phyloP scores from a whole-genome alignment of 2,797 vertebrate genomes.

The Rhinogobio ventralis region DNA sequence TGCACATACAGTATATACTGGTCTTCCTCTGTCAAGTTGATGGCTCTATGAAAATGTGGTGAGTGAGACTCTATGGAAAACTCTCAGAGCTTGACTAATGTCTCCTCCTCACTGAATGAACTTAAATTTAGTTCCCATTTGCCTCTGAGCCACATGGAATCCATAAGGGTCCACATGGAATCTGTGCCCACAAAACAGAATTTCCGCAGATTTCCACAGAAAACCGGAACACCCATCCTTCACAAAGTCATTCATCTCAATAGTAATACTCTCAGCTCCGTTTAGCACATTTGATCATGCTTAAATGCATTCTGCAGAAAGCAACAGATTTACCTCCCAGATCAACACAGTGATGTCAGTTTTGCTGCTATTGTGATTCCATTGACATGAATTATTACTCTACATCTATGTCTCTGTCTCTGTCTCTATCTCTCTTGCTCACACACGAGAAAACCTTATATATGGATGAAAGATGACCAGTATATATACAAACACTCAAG shows the following conservation, averaged over 20 bases:
- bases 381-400: not conserved
- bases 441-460: not conserved
- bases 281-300: conserved; percentile 13
- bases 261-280: not conserved
- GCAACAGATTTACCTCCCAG: not conserved
- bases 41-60: conserved; percentile 21
- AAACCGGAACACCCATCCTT: not conserved
- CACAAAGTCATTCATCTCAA: conserved; percentile 11
- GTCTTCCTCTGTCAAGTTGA: conserved; percentile 16
- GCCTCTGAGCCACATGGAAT: conserved; percentile 15
- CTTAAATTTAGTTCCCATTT: conserved; percentile 25
- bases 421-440: not conserved
- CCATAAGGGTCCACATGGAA: conserved; percentile 1
- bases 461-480: conserved; percentile 5
- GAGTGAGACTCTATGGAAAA: conserved; percentile 14
- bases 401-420: not conserved
- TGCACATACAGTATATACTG: no score
- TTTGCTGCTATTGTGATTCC: not conserved
- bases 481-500: conserved; percentile 20
- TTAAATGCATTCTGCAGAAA: conserved; percentile 12
- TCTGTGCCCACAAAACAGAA: not conserved
- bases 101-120: conserved; percentile 36
- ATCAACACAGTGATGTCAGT: not conserved
- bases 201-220: not conserved
- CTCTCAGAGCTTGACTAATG: conserved; percentile 19